These are phyloP conservation scores for Desmophyllum pertusum DNA, from an alignment of 92 coral and sea anemone genomes.

Conservation along the genomic window DNA sequence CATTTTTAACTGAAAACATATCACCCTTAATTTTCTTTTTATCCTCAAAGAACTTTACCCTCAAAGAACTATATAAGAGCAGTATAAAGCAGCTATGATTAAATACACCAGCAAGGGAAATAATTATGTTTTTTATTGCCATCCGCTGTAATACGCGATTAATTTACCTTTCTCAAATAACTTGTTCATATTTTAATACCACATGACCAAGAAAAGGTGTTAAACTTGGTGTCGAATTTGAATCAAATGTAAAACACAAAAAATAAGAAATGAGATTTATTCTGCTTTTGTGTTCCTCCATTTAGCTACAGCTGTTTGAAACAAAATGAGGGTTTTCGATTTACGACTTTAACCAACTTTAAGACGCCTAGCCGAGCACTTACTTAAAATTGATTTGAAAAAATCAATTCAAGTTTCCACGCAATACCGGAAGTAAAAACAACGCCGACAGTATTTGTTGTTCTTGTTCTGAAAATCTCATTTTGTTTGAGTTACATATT, in stretches of 20 bases:
- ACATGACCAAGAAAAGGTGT: background rate
- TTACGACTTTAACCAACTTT: background rate
- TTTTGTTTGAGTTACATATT: too few relatives aligned
- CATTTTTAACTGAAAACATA: too few relatives aligned
- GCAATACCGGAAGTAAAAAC: background rate
- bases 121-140: background rate
- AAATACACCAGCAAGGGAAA: background rate
- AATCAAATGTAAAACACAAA: background rate
- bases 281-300: background rate
- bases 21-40: too few relatives aligned
- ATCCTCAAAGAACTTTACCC: too few relatives aligned
- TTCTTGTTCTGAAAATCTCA: background rate
- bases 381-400: conserved; percentile 2
- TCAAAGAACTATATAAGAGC: too few relatives aligned
- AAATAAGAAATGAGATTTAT: background rate
- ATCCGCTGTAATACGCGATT: background rate
- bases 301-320: background rate
- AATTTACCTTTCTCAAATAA: background rate
- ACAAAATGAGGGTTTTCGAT: background rate
- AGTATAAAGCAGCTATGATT: too few relatives aligned
- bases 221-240: background rate
- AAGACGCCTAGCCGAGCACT: background rate
- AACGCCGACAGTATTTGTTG: background rate
- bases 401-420: background rate
- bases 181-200: background rate